phyloP scores from a whole-genome alignment of 2,888 invertebrate species.

The Napeogenes inachia region DNA sequence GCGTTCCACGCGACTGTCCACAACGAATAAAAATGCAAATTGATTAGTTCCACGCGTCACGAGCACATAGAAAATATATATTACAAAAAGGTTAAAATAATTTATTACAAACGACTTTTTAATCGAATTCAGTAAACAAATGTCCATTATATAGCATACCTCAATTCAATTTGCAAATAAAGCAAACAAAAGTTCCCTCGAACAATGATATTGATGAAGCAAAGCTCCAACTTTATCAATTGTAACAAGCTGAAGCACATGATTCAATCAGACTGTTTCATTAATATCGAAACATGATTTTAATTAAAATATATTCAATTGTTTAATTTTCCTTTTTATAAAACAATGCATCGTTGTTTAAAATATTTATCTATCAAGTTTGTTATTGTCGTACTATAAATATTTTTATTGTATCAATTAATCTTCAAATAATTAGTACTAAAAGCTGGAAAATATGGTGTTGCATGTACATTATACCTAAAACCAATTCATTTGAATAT shows the following conservation, averaged over 20 bases:
- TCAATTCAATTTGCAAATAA: slow-evolving; percentile 4
- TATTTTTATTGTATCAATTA: too few species aligned
- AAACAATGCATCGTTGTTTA: neutral
- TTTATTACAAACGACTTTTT: slow-evolving; percentile 3
- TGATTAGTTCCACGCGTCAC: slow-evolving; percentile 2
- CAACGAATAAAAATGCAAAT: slow-evolving; percentile 2
- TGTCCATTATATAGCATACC: neutral
- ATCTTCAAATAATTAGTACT: too few species aligned
- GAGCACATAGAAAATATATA: neutral
- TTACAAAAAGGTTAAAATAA: neutral
- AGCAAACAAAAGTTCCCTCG: neutral
- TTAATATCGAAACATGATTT: neutral
- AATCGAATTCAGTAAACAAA: neutral
- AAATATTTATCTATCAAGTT: neutral
- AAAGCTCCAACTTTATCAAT: slow-evolving; percentile 3
- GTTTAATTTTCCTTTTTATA: neutral
- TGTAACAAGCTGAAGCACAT: neutral
- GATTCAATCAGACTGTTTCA: neutral
- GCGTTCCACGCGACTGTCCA: neutral
- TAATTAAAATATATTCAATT: neutral
- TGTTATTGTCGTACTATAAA: too few species aligned
- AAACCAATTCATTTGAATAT: too few species aligned
- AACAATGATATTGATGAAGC: slow-evolving; percentile 3
- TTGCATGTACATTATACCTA: too few species aligned
- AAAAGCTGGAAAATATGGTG: too few species aligned